Evolutionary conservation across 2,113 vertebrate species (phyloP).

Genomic region (Rhizomys pruinosus): DNA sequence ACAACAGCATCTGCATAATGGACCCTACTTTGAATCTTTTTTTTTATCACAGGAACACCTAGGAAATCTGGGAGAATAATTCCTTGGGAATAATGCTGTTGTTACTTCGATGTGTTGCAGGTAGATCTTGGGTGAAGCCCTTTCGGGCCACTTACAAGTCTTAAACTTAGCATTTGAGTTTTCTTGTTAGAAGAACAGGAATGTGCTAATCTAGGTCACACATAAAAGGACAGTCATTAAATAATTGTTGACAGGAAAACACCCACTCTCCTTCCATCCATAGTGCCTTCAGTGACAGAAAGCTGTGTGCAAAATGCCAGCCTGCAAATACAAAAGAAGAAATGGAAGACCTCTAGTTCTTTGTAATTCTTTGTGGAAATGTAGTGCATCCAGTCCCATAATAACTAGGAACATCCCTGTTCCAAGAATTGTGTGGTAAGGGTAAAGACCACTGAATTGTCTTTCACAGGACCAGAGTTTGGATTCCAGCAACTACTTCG

Average conservation of each 20-base stretch:
- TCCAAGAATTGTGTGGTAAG: too few species aligned
- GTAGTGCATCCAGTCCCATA: background rate
- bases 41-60: constrained; percentile 52
- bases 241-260: background rate
- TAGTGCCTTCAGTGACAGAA: background rate
- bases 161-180: background rate
- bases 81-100: background rate
- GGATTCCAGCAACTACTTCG: background rate
- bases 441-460: background rate
- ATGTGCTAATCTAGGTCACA: background rate
- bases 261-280: background rate
- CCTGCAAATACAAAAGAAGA: background rate
- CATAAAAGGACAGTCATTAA: background rate
- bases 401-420: background rate
- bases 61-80: constrained; percentile 63
- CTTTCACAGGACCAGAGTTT: background rate
- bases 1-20: constrained; percentile 75
- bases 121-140: too few species aligned
- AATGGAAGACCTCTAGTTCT: background rate
- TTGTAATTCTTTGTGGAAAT: background rate
- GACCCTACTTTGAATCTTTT: constrained; percentile 74
- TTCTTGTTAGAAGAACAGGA: background rate
- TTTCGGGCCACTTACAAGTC: background rate
- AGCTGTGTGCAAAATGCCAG: background rate
- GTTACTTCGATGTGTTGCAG: too few species aligned